Percentiles rank a stretch among this genome's conserved stretches.
Conservation (phyloP, 2,113 vertebrate species). For the Rhea pennata region DNA sequence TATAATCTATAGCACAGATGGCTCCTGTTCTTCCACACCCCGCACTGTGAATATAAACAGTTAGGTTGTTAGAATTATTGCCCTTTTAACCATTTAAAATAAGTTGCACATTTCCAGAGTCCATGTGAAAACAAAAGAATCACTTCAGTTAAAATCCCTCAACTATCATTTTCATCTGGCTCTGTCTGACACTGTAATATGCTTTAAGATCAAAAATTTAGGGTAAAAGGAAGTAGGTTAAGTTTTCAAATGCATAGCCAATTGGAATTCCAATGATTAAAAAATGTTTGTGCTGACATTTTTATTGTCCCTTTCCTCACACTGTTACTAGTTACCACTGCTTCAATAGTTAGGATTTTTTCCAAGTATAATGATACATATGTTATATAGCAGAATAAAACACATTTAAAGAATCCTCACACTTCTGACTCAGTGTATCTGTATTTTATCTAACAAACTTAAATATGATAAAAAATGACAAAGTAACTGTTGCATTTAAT, state of each 20-base stretch:
- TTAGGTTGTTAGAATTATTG: background rate
- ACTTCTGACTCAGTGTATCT: background rate
- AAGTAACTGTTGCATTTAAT: background rate
- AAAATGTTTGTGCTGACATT: background rate
- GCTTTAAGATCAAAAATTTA: background rate
- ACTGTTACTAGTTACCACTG: background rate
- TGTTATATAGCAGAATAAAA: background rate
- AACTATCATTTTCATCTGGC: background rate
- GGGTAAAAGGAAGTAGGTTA: background rate
- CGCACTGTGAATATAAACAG: conserved; percentile 83
- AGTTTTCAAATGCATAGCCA: background rate
- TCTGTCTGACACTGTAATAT: background rate
- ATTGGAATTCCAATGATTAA: background rate
- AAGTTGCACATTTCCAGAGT: background rate
- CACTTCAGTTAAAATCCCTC: background rate
- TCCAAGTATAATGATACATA: background rate
- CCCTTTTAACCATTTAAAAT: too few species aligned
- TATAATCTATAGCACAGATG: conserved; percentile 99
- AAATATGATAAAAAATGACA: background rate
- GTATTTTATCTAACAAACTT: background rate
- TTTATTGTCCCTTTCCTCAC: background rate
- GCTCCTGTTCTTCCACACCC: conserved; percentile 98
- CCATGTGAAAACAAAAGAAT: accelerated
- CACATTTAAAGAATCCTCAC: background rate
- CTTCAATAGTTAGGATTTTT: background rate